phyloP scores from a whole-genome alignment of 2,888 invertebrate genomes.

The Andrena dorsata region DNA sequence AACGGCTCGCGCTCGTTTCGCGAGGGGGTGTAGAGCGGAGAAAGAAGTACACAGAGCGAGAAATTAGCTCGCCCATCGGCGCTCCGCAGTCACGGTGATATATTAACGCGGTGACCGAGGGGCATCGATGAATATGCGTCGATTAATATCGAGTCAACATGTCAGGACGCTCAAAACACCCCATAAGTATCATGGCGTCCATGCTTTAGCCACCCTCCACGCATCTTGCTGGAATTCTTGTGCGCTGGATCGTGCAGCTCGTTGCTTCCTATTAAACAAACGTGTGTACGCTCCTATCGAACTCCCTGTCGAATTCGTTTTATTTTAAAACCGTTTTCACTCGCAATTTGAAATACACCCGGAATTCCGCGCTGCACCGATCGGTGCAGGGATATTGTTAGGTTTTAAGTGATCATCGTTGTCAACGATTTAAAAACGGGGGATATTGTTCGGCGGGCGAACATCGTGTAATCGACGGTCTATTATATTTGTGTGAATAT shows the following conservation, averaged over 20 bases:
- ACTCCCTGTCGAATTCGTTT: neutral
- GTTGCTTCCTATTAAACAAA: neutral
- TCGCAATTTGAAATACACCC: neutral
- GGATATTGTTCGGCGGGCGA: no score
- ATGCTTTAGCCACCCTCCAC: neutral
- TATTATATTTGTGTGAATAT: no score
- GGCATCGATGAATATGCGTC: neutral
- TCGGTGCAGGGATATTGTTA: no score
- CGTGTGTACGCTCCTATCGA: neutral
- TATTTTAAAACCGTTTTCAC: neutral
- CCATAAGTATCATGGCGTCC: neutral
- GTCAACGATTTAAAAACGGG: no score
- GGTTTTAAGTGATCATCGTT: no score
- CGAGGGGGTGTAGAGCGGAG: neutral
- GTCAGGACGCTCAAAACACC: neutral
- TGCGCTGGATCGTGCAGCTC: neutral
- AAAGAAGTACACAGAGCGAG: neutral
- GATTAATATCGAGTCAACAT: constrained; percentile 4
- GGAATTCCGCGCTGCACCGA: neutral
- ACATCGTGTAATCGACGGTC: no score
- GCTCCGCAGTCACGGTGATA: neutral
- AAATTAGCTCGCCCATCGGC: neutral
- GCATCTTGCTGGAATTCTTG: neutral
- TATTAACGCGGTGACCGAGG: neutral
- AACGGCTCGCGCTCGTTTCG: neutral